Evolutionary conservation across 2,888 invertebrate species (phyloP), one percentile per base, ranked within the genome.

Genomic region (Odontocolon sp.): DNA sequence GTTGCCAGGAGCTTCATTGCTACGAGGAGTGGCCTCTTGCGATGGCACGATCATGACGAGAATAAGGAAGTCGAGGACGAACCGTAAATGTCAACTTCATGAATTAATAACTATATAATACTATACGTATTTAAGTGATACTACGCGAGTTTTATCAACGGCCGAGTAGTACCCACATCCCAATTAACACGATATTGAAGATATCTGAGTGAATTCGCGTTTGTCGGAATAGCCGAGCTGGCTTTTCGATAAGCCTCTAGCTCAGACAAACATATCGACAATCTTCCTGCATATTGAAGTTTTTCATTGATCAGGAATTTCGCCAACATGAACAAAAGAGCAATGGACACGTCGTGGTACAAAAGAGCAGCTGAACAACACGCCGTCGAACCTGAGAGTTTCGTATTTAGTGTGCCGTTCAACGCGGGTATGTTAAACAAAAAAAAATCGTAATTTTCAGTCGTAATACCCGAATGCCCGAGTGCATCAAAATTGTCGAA

Each of bases 341-440:
- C 97, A 0, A 96, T 96, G 91, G 97, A 98, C 87, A 95, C 96
- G 73, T 93, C 96, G 33, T 98, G 97, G 97, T 98, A 97, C 88
- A 95, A 95, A 82, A 92, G 98, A 63, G 97, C 98, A 0, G 96
- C 98, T 0, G 97, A 98, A 88, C 97, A 97, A 85, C 96, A 97
- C 87, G 91, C 94, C 0, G 93, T 96, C 61, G 96, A 97, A 84
- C 95, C 95, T 0, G 96, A 97, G 85, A 96, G 97, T 88, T 98
- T 97, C 89, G 97, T 98, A 0, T 98, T 95, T 91, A 97, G 97
- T 52, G 95, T 96, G 28, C 96, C 96, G 0, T 96, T 96, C 89
- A 94, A 95, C 84, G 94, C 94, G 64, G 91, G 95, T 91, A 84
- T 88, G 78, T 80, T 52, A 5, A 59, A 14, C 6, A 69, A 40